These are phyloP conservation scores for Echinometra lucunter DNA, from an alignment of 53 echinoderm and acorn worm genomes.

Conservation along the genomic window DNA sequence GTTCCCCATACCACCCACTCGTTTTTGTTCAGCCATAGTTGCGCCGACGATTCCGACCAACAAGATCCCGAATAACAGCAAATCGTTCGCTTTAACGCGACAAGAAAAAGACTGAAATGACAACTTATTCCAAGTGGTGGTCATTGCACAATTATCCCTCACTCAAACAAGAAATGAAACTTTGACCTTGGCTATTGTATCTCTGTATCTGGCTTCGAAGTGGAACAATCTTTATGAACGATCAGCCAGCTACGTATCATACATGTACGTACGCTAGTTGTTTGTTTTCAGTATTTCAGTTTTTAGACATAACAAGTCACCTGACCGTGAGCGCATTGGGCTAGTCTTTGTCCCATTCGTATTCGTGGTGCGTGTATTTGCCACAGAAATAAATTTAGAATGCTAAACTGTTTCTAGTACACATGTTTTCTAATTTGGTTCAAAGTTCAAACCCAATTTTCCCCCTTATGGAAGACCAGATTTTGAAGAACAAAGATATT, in stretches of 20 bases:
- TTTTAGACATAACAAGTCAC: not conserved
- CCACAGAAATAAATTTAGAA: too few species aligned
- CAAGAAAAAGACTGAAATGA: not conserved
- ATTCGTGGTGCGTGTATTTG: too few species aligned
- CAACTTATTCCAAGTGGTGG: not conserved
- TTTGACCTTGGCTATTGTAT: not conserved
- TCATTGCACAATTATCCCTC: conserved; percentile 26
- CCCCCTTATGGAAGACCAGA: too few species aligned
- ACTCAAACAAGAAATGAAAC: not conserved
- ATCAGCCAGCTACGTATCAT: too few species aligned
- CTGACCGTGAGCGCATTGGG: not conserved
- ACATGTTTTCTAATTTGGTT: too few species aligned
- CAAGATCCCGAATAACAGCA: conserved; percentile 1
- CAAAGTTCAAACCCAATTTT: too few species aligned
- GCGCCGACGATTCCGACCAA: not conserved
- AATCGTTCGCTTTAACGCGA: conserved; percentile 9
- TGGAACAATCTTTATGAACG: not conserved
- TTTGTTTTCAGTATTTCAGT: not conserved
- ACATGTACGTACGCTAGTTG: too few species aligned
- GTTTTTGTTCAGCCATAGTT: not conserved
- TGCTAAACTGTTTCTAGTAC: too few species aligned
- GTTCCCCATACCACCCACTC: not conserved
- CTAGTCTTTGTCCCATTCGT: not conserved
- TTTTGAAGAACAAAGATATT: too few species aligned
- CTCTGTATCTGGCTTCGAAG: not conserved